These are phyloP conservation scores for Eupithecia abbreviata DNA, from an alignment of 2,888 invertebrate genomes.

Conservation along the genomic window DNA sequence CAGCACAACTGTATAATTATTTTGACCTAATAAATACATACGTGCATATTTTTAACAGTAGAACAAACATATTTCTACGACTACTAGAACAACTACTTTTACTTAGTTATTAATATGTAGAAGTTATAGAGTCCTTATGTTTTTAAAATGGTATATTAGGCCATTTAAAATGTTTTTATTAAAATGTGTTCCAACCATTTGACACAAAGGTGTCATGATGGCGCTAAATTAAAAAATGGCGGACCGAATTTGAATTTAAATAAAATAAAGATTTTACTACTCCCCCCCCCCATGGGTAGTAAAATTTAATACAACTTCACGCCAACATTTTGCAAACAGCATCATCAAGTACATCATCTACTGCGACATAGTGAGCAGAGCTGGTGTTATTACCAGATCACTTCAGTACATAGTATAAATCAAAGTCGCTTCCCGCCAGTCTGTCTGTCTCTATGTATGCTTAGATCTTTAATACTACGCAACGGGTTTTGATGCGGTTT, in stretches of 20 bases:
- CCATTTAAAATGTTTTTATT: background rate
- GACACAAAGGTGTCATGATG: background rate
- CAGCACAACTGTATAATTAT: background rate
- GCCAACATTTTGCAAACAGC: no score
- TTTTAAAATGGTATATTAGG: background rate
- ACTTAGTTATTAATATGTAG: background rate
- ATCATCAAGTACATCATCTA: no score
- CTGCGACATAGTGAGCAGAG: no score
- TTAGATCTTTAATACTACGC: no score
- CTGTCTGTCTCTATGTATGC: no score
- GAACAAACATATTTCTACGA: constrained; percentile 21
- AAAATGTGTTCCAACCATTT: background rate
- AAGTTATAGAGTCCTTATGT: background rate
- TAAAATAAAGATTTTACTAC: background rate
- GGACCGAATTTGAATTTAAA: background rate
- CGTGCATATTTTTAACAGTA: background rate
- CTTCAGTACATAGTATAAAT: no score
- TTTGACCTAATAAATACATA: background rate
- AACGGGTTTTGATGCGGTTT: no score
- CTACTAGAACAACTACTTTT: constrained; percentile 28
- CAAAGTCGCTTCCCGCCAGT: no score
- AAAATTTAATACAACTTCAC: background rate
- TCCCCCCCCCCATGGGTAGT: no score
- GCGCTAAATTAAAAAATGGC: background rate
- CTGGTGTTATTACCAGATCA: no score